Percentiles rank a stretch among this genome's conserved stretches.
phyloP scores from a whole-genome alignment of 2,797 vertebrate species.

The Syndactyla subalaris region DNA sequence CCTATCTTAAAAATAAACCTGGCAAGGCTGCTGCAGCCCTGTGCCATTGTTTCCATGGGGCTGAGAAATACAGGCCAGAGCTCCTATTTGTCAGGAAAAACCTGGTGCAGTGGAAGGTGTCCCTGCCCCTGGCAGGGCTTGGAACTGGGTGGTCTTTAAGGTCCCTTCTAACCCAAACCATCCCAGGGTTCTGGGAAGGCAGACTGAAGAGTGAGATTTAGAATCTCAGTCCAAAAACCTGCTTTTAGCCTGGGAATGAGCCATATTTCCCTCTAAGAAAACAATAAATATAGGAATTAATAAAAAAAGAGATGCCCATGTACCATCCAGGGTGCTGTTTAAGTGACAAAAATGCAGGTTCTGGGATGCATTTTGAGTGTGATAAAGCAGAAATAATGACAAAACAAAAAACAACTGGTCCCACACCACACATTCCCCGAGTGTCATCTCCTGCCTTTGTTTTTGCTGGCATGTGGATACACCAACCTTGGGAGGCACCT shows the following conservation, averaged over 20 bases:
- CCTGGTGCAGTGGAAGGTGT: background rate
- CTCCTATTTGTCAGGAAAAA: fast-evolving
- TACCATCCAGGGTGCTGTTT: background rate
- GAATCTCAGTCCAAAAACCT: background rate
- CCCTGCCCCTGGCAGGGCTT: background rate
- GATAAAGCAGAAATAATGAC: background rate
- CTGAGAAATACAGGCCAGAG: background rate
- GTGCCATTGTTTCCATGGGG: background rate
- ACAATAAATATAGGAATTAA: background rate
- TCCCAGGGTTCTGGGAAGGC: background rate
- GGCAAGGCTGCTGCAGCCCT: background rate
- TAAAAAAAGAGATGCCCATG: background rate
- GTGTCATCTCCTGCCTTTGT: background rate
- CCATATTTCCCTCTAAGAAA: background rate
- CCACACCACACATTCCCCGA: fast-evolving
- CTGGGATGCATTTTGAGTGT: background rate
- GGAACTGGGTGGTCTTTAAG: background rate
- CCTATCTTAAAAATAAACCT: background rate
- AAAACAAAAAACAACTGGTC: background rate
- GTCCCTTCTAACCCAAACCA: background rate
- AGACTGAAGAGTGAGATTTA: background rate
- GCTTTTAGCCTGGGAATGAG: background rate
- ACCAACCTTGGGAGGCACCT: background rate
- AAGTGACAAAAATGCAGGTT: background rate
- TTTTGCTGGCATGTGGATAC: background rate